Conservation (phyloP, 1,140 invertebrate species). For the Orius laevigatus region DNA sequence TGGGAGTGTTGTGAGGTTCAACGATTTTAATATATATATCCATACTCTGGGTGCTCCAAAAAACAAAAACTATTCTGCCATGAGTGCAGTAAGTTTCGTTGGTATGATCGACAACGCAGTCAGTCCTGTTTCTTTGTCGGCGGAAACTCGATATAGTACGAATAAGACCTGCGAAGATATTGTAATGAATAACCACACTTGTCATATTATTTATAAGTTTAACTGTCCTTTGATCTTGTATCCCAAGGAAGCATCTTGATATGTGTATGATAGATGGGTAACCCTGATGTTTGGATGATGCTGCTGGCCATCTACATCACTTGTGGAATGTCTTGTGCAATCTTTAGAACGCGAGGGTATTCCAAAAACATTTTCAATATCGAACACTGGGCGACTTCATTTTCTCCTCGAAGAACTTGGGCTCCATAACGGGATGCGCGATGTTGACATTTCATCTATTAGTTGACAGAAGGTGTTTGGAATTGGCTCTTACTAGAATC, state of each 20-base stretch:
- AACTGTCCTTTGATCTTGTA: conserved; percentile 59
- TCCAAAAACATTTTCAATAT: conserved; percentile 71
- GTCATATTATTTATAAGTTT: background rate
- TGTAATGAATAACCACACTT: background rate
- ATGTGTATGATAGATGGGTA: conserved; percentile 85
- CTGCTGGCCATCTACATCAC: conserved; percentile 67
- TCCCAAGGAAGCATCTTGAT: conserved; percentile 89
- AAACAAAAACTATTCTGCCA: conserved; percentile 93
- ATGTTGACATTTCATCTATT: conserved; percentile 76
- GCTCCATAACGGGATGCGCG: conserved; percentile 59
- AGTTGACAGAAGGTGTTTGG: background rate
- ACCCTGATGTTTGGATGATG: conserved; percentile 69
- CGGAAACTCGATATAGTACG: conserved; percentile 93
- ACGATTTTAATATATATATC: conserved; percentile 78
- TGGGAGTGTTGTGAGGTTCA: conserved; percentile 90
- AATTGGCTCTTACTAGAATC: conserved; percentile 39
- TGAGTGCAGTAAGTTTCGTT: conserved; percentile 81
- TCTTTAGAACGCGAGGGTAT: conserved; percentile 85
- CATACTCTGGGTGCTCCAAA: conserved; percentile 76
- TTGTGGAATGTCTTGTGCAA: conserved; percentile 86
- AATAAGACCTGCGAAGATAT: conserved; percentile 59
- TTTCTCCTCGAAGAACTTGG: conserved; percentile 71
- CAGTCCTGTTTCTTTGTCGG: conserved; percentile 88
- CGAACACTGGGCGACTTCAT: conserved; percentile 66
- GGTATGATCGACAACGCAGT: conserved; percentile 82